phyloP scores from a whole-genome alignment of 2,113 vertebrate species.

The Calonectris borealis region DNA sequence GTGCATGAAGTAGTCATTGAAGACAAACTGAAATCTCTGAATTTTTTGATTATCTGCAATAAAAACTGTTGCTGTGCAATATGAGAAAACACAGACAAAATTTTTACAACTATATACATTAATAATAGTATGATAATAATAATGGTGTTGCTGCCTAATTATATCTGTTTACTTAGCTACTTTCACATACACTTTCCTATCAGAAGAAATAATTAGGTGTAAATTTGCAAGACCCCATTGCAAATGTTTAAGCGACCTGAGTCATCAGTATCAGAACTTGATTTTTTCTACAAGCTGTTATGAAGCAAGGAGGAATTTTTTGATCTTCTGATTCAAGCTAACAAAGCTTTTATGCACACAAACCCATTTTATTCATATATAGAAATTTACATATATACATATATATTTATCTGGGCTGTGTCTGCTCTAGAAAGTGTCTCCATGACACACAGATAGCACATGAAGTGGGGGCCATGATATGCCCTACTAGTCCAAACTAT shows the following conservation, averaged over 20 bases:
- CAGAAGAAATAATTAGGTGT: neutral
- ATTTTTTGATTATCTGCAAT: neutral
- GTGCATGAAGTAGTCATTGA: neutral
- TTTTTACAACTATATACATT: neutral
- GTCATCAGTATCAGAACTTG: neutral
- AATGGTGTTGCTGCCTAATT: neutral
- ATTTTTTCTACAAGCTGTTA: neutral
- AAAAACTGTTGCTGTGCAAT: neutral
- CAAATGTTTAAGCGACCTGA: neutral
- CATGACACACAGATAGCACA: neutral
- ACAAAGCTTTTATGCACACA: neutral
- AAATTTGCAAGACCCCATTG: neutral
- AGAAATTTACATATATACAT: neutral
- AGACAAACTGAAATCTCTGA: neutral
- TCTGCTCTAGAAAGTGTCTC: neutral
- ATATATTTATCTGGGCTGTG: neutral
- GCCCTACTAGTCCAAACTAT: neutral
- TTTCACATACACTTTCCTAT: neutral
- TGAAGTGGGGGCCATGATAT: fast-evolving
- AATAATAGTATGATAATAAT: neutral
- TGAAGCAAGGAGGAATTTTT: neutral
- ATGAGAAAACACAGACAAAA: neutral
- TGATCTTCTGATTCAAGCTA: neutral
- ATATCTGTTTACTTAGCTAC: neutral
- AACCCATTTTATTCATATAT: neutral